Evolutionary conservation across 2,888 invertebrate species (phyloP), one percentile per base, ranked within the genome.

Genomic region (Caenorhabditis japonica): DNA sequence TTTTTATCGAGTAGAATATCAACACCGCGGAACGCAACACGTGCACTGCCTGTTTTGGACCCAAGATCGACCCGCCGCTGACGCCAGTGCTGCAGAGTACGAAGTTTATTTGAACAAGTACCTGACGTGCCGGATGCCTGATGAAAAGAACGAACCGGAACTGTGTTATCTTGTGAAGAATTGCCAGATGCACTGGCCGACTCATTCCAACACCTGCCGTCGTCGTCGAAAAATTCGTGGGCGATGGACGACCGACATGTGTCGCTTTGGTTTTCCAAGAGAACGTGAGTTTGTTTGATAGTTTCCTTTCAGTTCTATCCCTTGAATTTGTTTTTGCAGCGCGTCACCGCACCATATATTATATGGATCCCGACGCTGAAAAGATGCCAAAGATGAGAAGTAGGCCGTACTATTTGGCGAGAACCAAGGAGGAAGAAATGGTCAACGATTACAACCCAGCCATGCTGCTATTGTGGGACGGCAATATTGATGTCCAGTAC

Each of bases 401-500:
- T 10, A 19, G 39, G 8, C 15, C 36, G 8, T 59, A 59, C 13
- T 34, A n/a, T 7, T 12, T 59, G 2, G 62, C 62, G 13, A 8
- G 61, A 33, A 25, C 7, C 5, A 12, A 25, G 12, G 41, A 47
- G 13, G 44, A 53, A 53, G 23, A 15, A 17, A 21, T 13, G 15
- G n/a, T 66, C 7, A 66, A 66, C 17, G 58, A 66, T 13, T 66
- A 66, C 49, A 47, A 47, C 19, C 30, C 66, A 4, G 38, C 39
- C 1, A 19, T 66, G 1, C 4, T 30, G 7, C 19, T 66, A 13
- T 13, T 8, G 3, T 66, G 66, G 66, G 39, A 51, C 2, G 69
- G 36, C 1, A 69, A 69, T 36, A 61, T 36, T n/a, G 69, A 69
- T 46, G 52, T 61, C 1, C 69, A 61, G 21, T 69, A 61, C 15